These are phyloP conservation scores for Apeira syringaria DNA, from an alignment of 2,888 invertebrate species.

Conservation along the genomic window DNA sequence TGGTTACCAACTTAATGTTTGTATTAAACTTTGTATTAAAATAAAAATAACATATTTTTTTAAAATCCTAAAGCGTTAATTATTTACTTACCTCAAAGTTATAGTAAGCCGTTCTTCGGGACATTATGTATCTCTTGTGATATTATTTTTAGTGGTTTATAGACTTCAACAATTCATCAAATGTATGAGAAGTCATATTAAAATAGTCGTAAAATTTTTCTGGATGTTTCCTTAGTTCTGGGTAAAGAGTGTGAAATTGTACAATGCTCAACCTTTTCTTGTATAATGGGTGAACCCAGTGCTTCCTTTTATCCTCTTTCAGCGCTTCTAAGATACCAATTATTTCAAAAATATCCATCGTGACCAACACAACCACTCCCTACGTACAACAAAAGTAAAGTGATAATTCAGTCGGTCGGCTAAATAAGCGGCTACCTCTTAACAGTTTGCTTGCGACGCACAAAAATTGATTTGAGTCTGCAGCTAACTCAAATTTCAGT, in stretches of 20 bases:
- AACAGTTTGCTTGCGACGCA: conserved; percentile 17
- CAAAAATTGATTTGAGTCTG: conserved; percentile 11
- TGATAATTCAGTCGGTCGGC: conserved; percentile 22
- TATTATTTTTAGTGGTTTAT: conserved; percentile 8
- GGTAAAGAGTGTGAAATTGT: conserved; percentile 20
- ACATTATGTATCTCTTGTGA: conserved; percentile 10
- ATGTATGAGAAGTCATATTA: conserved; percentile 17
- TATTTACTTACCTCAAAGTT: conserved; percentile 17
- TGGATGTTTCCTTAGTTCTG: conserved; percentile 13
- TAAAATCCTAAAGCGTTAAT: conserved; percentile 7
- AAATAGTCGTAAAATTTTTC: conserved; percentile 11
- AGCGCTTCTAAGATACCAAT: conserved; percentile 16
- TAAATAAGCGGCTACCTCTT: conserved; percentile 23
- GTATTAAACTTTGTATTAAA: conserved; percentile 4
- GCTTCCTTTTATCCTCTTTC: conserved; percentile 13
- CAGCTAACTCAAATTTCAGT: conserved; percentile 10
- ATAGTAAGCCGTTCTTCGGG: conserved; percentile 15
- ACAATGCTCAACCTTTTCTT: conserved; percentile 18
- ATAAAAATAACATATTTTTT: conserved; percentile 9
- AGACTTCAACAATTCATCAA: neutral
- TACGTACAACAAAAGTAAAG: conserved; percentile 27
- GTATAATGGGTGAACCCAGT: conserved; percentile 19
- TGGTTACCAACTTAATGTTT: conserved; percentile 14
- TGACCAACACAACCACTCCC: conserved; percentile 22
- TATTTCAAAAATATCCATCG: conserved; percentile 15